Conservation (phyloP, 2,888 invertebrate genomes). For the Campopleginae sp. region DNA sequence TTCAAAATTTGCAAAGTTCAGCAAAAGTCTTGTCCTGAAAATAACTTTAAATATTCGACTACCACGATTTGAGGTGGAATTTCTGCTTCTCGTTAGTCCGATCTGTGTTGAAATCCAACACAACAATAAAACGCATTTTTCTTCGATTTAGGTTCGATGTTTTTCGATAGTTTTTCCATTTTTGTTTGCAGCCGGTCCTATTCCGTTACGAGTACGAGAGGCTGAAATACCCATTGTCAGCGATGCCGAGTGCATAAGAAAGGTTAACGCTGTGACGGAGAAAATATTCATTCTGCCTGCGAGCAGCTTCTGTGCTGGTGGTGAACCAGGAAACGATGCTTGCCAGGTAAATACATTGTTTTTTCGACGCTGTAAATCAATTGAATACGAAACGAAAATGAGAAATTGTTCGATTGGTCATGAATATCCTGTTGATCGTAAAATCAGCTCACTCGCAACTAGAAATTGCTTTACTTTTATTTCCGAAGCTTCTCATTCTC, state of each 20-base stretch:
- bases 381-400: neutral
- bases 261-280: slow-evolving; percentile 97
- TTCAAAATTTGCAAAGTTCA: no score
- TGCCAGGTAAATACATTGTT: slow-evolving; percentile 89
- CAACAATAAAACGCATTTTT: neutral
- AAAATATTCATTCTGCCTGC: slow-evolving; percentile 97
- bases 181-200: slow-evolving; percentile 91
- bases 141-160: neutral
- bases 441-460: neutral
- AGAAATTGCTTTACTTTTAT: neutral
- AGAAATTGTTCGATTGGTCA: neutral
- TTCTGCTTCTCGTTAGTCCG: no score
- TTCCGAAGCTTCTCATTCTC: neutral
- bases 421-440: neutral
- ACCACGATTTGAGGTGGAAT: no score
- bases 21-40: no score
- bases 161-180: neutral
- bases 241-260: slow-evolving; percentile 95
- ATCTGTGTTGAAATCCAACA: no score
- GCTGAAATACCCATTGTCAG: slow-evolving; percentile 97
- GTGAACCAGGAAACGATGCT: slow-evolving; percentile 96
- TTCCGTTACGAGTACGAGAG: slow-evolving; percentile 94
- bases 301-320: slow-evolving; percentile 97
- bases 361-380: slow-evolving; percentile 1
- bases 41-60: no score